These are phyloP conservation scores for Macrocentrus cingulum DNA, from an alignment of 1,140 invertebrate genomes.

Conservation along the genomic window DNA sequence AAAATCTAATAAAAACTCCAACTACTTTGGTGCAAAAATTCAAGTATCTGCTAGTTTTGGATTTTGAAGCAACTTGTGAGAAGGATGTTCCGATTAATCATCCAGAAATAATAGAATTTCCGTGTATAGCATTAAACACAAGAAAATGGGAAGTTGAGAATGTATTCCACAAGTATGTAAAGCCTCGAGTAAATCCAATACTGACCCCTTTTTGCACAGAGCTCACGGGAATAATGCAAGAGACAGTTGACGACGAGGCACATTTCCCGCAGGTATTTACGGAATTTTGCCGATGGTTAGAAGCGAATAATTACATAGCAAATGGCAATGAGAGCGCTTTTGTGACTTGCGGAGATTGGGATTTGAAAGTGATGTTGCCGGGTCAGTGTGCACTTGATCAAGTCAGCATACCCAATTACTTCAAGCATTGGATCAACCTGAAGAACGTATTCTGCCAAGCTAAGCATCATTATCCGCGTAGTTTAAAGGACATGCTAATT, in stretches of 20 bases:
- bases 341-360: constrained; percentile 69
- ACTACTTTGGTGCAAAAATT: constrained; percentile 42
- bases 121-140: constrained; percentile 63
- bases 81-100: constrained; percentile 32
- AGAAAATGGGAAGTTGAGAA: constrained; percentile 59
- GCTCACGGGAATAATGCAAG: constrained; percentile 59
- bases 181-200: constrained; percentile 58
- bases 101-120: constrained; percentile 72
- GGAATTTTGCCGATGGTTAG: constrained; percentile 49
- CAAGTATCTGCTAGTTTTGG: constrained; percentile 63
- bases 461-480: constrained; percentile 43
- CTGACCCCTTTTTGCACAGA: constrained; percentile 65
- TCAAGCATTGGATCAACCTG: constrained; percentile 65
- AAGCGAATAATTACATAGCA: constrained; percentile 40
- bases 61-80: constrained; percentile 68
- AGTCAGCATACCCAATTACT: constrained; percentile 57
- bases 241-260: constrained; percentile 46
- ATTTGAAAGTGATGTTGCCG: constrained; percentile 65
- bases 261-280: constrained; percentile 49
- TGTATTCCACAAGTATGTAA: constrained; percentile 66
- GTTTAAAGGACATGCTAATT: constrained; percentile 44
- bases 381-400: constrained; percentile 59
- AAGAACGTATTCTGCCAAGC: constrained; percentile 55
- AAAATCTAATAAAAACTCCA: not conserved
- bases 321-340: constrained; percentile 50